Evolutionary conservation across 1,140 invertebrate species (phyloP).

Genomic region (Idris sp.): DNA sequence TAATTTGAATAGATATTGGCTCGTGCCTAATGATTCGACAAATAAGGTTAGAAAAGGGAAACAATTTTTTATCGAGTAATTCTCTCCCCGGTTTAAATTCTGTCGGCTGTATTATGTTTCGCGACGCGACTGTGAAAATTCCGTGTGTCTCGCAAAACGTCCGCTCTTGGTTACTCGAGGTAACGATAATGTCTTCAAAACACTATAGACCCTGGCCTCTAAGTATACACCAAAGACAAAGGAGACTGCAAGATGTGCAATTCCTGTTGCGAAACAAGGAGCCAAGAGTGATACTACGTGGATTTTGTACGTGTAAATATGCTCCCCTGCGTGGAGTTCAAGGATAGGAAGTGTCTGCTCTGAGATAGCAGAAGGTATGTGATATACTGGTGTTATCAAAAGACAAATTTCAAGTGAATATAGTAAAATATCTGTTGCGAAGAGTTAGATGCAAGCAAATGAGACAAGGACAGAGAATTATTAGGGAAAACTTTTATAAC

Average conservation of each 20-base stretch:
- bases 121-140: slow-evolving; percentile 55
- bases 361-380: slow-evolving; percentile 38
- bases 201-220: slow-evolving; percentile 64
- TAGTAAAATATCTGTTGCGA: slow-evolving; percentile 41
- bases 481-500: slow-evolving; percentile 3
- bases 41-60: too few relatives aligned
- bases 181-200: slow-evolving; percentile 73
- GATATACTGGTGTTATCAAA: slow-evolving; percentile 52
- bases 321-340: slow-evolving; percentile 11
- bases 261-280: slow-evolving; percentile 19
- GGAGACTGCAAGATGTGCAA: slow-evolving; percentile 2
- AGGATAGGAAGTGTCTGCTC: slow-evolving; percentile 44
- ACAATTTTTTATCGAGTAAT: background rate
- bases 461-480: slow-evolving; percentile 3
- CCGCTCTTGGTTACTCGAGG: slow-evolving; percentile 55
- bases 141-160: slow-evolving; percentile 53
- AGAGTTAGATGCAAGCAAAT: slow-evolving; percentile 28
- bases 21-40: too few relatives aligned
- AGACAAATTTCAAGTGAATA: slow-evolving; percentile 50
- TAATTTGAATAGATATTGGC: too few relatives aligned
- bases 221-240: slow-evolving; percentile 48
- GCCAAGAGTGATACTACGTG: slow-evolving; percentile 18
- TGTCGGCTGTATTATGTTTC: slow-evolving; percentile 23
- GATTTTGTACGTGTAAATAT: too few relatives aligned
- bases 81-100: slow-evolving; percentile 27